Percentiles rank a stretch among this genome's conserved stretches.
Evolutionary conservation across 2,113 vertebrate species (phyloP).

Genomic region (Syngnathus floridae): DNA sequence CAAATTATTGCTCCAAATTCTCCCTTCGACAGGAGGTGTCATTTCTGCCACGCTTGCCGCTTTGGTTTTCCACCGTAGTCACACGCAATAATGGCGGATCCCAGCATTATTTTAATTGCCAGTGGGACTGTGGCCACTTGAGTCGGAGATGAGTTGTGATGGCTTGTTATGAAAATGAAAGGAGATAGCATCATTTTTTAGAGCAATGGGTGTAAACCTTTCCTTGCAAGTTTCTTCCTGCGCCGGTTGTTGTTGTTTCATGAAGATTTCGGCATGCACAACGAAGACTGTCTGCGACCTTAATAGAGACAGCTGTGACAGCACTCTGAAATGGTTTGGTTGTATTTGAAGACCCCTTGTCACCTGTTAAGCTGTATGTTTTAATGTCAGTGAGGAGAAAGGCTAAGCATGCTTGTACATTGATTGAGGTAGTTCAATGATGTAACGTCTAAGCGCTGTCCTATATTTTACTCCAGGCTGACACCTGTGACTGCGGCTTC

Average conservation of each 20-base stretch:
- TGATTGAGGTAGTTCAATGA: slow-evolving; percentile 41
- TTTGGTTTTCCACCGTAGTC: slow-evolving; percentile 62
- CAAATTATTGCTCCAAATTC: slow-evolving; percentile 43
- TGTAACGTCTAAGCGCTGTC: slow-evolving; percentile 42
- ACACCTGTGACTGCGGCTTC: slow-evolving; percentile 47
- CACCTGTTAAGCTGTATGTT: slow-evolving; percentile 7
- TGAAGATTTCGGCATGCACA: slow-evolving; percentile 22
- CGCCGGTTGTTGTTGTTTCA: slow-evolving; percentile 26
- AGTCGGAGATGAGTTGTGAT: slow-evolving; percentile 63
- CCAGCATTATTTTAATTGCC: slow-evolving; percentile 79
- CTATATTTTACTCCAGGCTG: slow-evolving; percentile 43
- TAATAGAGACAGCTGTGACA: slow-evolving; percentile 27
- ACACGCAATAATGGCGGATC: slow-evolving; percentile 66
- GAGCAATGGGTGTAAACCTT: slow-evolving; percentile 50
- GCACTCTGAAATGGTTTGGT: slow-evolving; percentile 30
- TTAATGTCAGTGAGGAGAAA: slow-evolving; percentile 19
- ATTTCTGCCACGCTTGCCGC: slow-evolving; percentile 45
- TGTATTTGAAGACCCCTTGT: slow-evolving; percentile 20
- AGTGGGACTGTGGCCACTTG: slow-evolving; percentile 66
- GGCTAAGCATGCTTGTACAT: slow-evolving; percentile 21
- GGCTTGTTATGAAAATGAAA: slow-evolving; percentile 71
- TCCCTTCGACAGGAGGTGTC: slow-evolving; percentile 54
- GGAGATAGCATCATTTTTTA: slow-evolving; percentile 49
- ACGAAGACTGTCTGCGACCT: slow-evolving; percentile 17
- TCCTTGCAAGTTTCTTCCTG: slow-evolving; percentile 32